These are phyloP conservation scores for Helicolenus hilgendorfi DNA, from an alignment of 2,797 vertebrate genomes.

Conservation along the genomic window DNA sequence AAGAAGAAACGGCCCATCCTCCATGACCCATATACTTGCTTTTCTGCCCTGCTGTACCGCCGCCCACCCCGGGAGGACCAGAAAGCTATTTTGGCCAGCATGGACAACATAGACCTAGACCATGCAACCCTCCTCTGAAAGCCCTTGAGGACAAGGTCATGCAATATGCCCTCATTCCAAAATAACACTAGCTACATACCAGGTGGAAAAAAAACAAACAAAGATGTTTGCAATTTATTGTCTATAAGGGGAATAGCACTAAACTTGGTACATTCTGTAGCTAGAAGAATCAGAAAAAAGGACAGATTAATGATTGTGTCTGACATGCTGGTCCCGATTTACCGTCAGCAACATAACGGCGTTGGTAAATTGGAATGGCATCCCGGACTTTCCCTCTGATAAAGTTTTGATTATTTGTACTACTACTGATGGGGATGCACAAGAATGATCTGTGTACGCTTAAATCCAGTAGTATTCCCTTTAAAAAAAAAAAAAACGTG, in stretches of 20 bases:
- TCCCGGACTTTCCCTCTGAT: background rate
- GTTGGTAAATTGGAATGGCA: background rate
- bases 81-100: conserved; percentile 97
- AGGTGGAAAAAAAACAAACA: conserved; percentile 19
- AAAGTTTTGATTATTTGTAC: background rate
- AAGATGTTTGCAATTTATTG: conserved; percentile 35
- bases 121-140: conserved; percentile 96
- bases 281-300: conserved; percentile 2
- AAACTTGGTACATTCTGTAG: conserved; percentile 26
- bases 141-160: conserved; percentile 74
- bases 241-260: conserved; percentile 34
- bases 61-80: conserved; percentile 96
- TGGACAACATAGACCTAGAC: conserved; percentile 95
- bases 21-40: conserved; percentile 96
- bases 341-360: background rate
- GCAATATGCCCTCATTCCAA: conserved; percentile 51
- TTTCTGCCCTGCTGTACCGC: conserved; percentile 97
- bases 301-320: background rate
- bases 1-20: conserved; percentile 97
- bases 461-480: conserved; percentile 36
- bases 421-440: background rate
- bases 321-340: background rate
- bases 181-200: conserved; percentile 30
- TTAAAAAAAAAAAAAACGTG: conserved; percentile 6
- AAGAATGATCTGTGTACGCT: conserved; percentile 14